Conservation (phyloP, 2,797 vertebrate species). For the Craterocephalus amniculus region DNA sequence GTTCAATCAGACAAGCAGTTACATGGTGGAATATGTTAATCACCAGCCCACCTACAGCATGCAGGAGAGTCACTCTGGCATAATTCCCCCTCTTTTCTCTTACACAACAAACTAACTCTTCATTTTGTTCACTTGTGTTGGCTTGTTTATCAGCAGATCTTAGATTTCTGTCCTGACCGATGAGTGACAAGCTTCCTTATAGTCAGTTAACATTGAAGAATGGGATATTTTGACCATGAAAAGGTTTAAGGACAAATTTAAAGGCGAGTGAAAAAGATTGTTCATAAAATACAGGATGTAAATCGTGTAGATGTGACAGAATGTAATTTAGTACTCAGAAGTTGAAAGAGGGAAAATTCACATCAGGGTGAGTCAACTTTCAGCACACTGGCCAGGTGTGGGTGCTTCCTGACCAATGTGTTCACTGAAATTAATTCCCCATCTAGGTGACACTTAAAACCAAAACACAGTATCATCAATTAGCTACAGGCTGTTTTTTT, state of each 20-base stretch:
- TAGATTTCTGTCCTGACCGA: not conserved
- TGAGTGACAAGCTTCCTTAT: constrained; percentile 6
- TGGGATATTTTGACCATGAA: not conserved
- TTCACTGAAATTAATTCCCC: too few species aligned
- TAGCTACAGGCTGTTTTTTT: too few species aligned
- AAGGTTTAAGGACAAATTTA: not conserved
- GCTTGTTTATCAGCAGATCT: constrained; percentile 6
- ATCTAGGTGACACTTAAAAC: too few species aligned
- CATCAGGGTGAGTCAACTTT: too few species aligned
- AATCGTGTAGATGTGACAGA: too few species aligned
- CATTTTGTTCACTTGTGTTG: not conserved
- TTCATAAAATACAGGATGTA: too few species aligned
- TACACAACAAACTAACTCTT: constrained; percentile 2
- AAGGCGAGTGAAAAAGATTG: not conserved
- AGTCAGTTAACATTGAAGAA: not conserved
- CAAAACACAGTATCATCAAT: too few species aligned
- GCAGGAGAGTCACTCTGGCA: not conserved
- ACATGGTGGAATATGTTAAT: constrained; percentile 13
- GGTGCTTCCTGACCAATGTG: too few species aligned
- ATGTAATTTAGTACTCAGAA: too few species aligned
- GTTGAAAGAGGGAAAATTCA: too few species aligned
- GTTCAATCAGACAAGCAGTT: constrained; percentile 23
- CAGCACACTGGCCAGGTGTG: too few species aligned
- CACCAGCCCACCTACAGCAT: constrained; percentile 25
- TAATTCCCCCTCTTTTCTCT: not conserved